phyloP scores from a whole-genome alignment of 2,113 vertebrate species.

The Formicarius rufipectus region DNA sequence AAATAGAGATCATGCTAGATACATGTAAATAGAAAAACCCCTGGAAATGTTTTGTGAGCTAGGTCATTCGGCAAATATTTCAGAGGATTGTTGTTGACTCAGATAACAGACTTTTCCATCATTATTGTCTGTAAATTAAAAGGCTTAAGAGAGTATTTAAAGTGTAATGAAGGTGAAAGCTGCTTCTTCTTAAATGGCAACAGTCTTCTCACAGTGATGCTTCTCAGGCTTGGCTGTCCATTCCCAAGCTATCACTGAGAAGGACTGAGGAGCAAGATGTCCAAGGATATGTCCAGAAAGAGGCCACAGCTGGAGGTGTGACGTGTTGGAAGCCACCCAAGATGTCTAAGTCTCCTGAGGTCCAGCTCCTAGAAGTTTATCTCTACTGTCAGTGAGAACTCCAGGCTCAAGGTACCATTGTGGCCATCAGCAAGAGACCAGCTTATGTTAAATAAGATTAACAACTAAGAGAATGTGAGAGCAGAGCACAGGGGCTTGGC shows the following conservation, averaged over 20 bases:
- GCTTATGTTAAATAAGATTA: not conserved
- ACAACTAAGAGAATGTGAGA: not conserved
- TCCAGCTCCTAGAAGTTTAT: not conserved
- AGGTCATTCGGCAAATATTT: not conserved
- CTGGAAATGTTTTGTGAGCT: not conserved
- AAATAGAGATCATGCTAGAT: not conserved
- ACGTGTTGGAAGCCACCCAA: not conserved
- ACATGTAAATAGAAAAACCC: not conserved
- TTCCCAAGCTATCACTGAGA: not conserved
- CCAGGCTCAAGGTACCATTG: fast-evolving
- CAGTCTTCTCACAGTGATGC: not conserved
- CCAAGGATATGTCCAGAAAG: not conserved
- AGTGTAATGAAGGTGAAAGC: not conserved
- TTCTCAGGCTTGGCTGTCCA: not conserved
- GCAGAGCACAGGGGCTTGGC: not conserved
- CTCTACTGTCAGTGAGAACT: not conserved
- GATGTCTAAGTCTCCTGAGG: not conserved
- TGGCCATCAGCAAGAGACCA: not conserved
- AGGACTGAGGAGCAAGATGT: not conserved
- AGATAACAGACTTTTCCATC: not conserved
- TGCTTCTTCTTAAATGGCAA: not conserved
- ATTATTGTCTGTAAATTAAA: not conserved
- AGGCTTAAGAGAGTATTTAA: not conserved
- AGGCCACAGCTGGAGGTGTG: not conserved
- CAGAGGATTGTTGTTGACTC: not conserved